Evolutionary conservation across 2,113 vertebrate species (phyloP).

Genomic region (Capricornis sumatraensis): DNA sequence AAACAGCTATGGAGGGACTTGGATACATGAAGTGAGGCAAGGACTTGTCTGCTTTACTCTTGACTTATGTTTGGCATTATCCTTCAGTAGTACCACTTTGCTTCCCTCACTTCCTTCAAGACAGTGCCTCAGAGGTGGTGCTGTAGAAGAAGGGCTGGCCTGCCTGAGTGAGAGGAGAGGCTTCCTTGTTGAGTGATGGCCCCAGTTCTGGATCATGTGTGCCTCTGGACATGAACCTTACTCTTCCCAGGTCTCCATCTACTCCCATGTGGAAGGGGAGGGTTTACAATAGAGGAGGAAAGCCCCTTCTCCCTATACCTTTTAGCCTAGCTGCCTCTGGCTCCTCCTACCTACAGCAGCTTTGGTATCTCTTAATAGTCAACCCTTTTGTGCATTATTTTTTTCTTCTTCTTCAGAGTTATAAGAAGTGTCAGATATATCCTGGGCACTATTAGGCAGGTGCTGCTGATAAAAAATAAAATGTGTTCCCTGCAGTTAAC

Average conservation of each 20-base stretch:
- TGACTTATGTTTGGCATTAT: neutral
- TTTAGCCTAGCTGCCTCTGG: neutral
- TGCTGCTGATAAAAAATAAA: neutral
- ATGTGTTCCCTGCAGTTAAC: accelerated
- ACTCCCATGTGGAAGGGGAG: neutral
- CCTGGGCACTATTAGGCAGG: neutral
- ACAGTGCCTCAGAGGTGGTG: neutral
- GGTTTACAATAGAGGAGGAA: neutral
- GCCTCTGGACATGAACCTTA: neutral
- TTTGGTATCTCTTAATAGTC: neutral
- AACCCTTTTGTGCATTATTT: neutral
- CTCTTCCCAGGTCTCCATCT: neutral
- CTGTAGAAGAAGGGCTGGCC: neutral
- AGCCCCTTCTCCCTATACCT: neutral
- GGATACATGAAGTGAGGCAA: neutral
- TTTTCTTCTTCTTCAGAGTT: neutral
- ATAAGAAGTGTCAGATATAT: neutral
- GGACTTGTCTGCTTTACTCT: no score
- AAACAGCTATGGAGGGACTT: neutral
- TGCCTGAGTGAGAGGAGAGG: accelerated
- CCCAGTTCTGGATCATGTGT: neutral
- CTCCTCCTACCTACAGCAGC: neutral
- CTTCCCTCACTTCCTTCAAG: neutral
- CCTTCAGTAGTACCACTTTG: neutral
- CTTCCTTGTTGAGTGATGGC: neutral